phyloP scores from a whole-genome alignment of 2,113 vertebrate species.

The Microtus richardsoni region DNA sequence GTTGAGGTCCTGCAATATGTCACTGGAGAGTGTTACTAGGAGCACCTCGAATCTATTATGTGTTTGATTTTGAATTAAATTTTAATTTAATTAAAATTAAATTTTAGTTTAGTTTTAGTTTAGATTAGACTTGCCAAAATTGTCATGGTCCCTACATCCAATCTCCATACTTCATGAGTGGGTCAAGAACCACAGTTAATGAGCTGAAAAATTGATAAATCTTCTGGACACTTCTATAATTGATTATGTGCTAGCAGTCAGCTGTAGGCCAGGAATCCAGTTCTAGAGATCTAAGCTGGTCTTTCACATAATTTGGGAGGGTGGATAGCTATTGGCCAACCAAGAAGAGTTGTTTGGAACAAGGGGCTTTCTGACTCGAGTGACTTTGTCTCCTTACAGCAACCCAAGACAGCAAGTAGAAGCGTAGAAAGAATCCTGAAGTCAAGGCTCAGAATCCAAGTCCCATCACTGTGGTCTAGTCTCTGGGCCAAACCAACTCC shows the following conservation, averaged over 20 bases:
- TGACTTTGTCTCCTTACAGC: neutral
- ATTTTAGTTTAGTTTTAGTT: neutral
- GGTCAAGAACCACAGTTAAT: neutral
- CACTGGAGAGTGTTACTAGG: neutral
- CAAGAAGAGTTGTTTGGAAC: neutral
- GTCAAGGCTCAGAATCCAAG: neutral
- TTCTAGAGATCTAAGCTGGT: neutral
- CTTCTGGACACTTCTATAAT: neutral
- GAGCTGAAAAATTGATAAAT: neutral
- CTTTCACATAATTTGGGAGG: neutral
- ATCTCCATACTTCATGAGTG: neutral
- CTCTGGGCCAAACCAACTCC: neutral
- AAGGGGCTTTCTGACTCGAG: neutral
- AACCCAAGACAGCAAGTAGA: conserved; percentile 1
- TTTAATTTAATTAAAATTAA: neutral
- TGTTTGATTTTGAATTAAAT: neutral
- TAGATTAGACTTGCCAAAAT: neutral
- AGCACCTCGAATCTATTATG: neutral
- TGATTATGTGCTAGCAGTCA: neutral
- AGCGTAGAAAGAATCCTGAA: neutral
- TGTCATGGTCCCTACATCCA: neutral
- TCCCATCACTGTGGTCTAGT: neutral
- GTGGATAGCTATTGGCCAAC: neutral
- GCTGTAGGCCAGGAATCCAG: neutral
- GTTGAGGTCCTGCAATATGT: neutral